These are phyloP conservation scores for Anneissia japonica DNA, from an alignment of 35 echinoderm and acorn worm genomes.

Conservation along the genomic window DNA sequence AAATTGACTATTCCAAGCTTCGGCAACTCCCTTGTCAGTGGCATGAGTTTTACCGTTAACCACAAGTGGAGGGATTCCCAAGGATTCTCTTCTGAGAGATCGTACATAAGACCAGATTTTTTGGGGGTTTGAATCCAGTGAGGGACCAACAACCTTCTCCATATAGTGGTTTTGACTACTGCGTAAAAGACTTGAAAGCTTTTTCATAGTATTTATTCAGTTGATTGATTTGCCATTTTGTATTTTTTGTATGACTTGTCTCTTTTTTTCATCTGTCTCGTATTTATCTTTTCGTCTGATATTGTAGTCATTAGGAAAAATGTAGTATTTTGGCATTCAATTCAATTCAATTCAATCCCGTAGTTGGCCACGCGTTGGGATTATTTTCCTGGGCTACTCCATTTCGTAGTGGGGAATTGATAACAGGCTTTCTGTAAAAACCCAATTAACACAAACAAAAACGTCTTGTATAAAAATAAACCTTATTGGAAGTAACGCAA, in stretches of 20 bases:
- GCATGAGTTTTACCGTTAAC: constrained; percentile 2
- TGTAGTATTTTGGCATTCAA: too few relatives aligned
- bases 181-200: neutral
- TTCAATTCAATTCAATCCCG: too few relatives aligned
- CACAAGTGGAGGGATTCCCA: neutral
- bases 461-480: too few relatives aligned
- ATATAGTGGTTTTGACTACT: neutral
- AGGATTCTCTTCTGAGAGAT: constrained; percentile 2
- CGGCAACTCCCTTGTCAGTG: constrained; percentile 11
- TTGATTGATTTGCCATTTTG: constrained; percentile 3
- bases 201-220: constrained; percentile 4
- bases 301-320: too few relatives aligned
- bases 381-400: too few relatives aligned
- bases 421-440: too few relatives aligned
- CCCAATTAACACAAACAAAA: too few relatives aligned
- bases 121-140: neutral
- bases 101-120: constrained; percentile 10
- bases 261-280: neutral
- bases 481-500: too few relatives aligned
- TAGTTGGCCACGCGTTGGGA: too few relatives aligned
- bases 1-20: constrained; percentile 12
- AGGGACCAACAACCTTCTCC: constrained; percentile 8
- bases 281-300: too few relatives aligned
- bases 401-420: too few relatives aligned
- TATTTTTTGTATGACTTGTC: neutral